Evolutionary conservation across 1,140 invertebrate genomes (phyloP), one percentile per base, ranked within the genome.

Genomic region (Cotesia vestalis): DNA sequence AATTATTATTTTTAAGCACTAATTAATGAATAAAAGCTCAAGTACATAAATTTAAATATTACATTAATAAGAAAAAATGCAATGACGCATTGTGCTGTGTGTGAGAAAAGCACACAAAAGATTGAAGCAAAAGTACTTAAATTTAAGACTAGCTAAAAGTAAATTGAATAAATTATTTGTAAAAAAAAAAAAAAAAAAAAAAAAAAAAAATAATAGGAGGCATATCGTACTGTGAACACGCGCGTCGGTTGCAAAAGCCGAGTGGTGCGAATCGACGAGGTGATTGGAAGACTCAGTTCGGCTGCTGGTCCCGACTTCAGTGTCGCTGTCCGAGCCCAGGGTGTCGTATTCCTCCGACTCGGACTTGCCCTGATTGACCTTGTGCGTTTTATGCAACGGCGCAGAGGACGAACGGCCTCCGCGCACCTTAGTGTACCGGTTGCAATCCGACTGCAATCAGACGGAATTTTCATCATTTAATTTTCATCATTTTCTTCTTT

Each of bases 271-370:
- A 84, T 89, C 88, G 80, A 89, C 88, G 81, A 90, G 84, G 66
- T 88, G 88, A 76, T 85, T 88, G 67, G 88, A 88, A 69, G 87
- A 87, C 76, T 89, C 88, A 40, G 88, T 84, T 73, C 86, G 78
- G 76, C 86, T 88, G 76, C 87, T 88, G 60, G 86, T 87, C 34
- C 85, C 87, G 72, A 87, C 85, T 77, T 88, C 87, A 27, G 86
- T 88, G 75, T 90, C 89, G 73, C 88, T 89, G 78, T 90, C 89
- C 35, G 89, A 89, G 71, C 89, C 89, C 27, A 90, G 81, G 51
- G 88, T 90, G 75, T 90, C 89, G 76, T 90, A 90, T 73, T 90
- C 89, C 76, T 90, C 89, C 20, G 89, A 90, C 78, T 91, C 90
- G 71, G 89, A 89, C 83, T 89, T 89, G 77, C 85, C 85, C 83